Evolutionary conservation across 2,797 vertebrate genomes (phyloP), one percentile per base, ranked within the genome.

Genomic region (Ctenosaura bakeri): DNA sequence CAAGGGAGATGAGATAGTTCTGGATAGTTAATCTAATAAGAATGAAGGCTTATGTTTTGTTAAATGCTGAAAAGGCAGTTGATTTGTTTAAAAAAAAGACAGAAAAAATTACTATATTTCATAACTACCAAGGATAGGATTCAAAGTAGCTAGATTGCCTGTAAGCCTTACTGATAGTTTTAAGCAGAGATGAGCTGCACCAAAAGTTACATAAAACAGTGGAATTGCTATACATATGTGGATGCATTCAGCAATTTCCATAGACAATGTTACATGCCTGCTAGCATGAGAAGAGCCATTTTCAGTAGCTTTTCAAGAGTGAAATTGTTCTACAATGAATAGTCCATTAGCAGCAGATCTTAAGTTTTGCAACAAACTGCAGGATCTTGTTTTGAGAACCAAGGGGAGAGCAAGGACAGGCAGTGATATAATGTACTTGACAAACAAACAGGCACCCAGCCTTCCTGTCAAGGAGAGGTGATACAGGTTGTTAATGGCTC

Each of bases 391-490:
- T 96, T 38, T 95, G 77, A 89, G 94, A 94, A 38, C 26, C 87
- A 94, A 92, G 92, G 95, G 92, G 93, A 95, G 89, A 92, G 71
- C 94, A 92, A 91, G 93, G 95, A 88, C 94, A 92, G 92, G 14
- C 86, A 91, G 92, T 82, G 56, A 90, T 64, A 22, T 26, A 93
- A 77, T 82, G 24, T 79, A 38, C 88, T 29, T 93, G 91, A 89
- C 80, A 90, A 92, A 76, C 64, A 52, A 92, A 71, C 64, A 52
- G 79, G 92, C 66, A 93, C 92, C 95, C 95, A 93, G 94, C 95
- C 95, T 96, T 96, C 95, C 95, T 95, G 95, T 95, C 95, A 88
- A 20, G 54, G 3, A 92, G 89, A 90, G n/a, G 64, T 66, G 93
- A 69, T 90, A 93, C 85, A 94, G 94, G 91, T 71, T n/a, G 26